Base-by-base conservation (phyloP, 2,797 vertebrate genomes). In the Argyrosomus regius region DNA sequence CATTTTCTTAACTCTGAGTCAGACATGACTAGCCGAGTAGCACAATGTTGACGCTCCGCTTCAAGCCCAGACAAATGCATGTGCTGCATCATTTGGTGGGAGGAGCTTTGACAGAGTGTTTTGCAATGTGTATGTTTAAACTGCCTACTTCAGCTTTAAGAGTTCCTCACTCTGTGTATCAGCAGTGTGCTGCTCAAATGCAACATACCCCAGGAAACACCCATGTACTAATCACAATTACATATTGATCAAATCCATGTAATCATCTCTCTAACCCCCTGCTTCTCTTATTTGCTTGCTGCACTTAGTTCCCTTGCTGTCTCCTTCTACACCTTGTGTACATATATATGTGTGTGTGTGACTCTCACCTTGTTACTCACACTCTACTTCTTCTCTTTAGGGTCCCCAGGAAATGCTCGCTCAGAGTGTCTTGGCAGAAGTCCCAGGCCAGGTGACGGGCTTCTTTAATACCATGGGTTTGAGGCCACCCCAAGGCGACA, bases 381-480 rank as follows among this genome's bases (percentile, higher is more conserved):
- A 77, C 28, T 87, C 66, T 76, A 11, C 31, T n/a, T 13, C 35
- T 24, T 71, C 54, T 54, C 22, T 70, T 31, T 31, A 92, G 92
- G 1, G 70, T 93, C 96, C 97, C 9, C 97, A 94, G 67, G 97
- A 99, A 90, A 93, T 94, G 2, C 95, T 99, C 52, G 95, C 98
- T 11, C 97, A 97, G 82, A 95, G 94, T 70, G 96, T 99, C 62
- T 88, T 99, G 91, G 98, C 98, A 0, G 98, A 99, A 89, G 87
- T 99, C 72, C 98, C 98, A 39, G 97, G 96, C 89, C 98, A 99
- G 93, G 95, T 99, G 58, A 92, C 93, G 53, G 88, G 89, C 81
- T 99, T 97, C 93, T 99, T 99, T 91, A 97, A 92, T 69, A 93
- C 91, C 46, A 94, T 95, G 91, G 96, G 93, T 78, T 85, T 99